Base-by-base conservation (phyloP, 2,888 invertebrate species). In the Drosophila neotestacea region DNA sequence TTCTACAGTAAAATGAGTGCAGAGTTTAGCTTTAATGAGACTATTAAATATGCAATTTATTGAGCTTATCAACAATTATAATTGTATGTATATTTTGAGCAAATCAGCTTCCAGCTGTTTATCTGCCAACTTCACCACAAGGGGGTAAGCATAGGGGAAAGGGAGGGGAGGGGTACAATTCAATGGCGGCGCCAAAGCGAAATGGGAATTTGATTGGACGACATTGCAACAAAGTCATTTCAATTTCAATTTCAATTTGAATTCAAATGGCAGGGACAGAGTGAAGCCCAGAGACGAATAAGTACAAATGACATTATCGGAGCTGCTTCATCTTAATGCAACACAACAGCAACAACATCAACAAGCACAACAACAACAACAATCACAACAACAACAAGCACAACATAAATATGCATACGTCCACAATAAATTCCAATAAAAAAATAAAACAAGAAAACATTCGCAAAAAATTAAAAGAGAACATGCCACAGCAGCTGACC, bases 191-290 rank as follows among this genome's bases (percentile, higher is more conserved):
- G 48, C n/a, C 39, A 52, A 51, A 41, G 41, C 41, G 36, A 74
- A 66, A 74, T 77, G 58, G 11, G 73, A 65, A 70, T 73, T 73
- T 70, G 70, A 77, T 77, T 77, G 77, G 58, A 70, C 81, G 83
- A 85, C 83, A 83, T 83, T 83, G 83, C 84, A 81, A 72, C 84
- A 83, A 86, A 83, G 84, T 83, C 86, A 83, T 86, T 83, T 85
- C 71, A 79, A 78, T 79, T 73, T 84, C 69, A 77, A 74, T 81
- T 82, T 67, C 68, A 74, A 72, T 77, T 77, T 65, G 58, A 60
- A 77, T 80, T 82, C 80, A 79, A 82, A 75, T 72, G 71, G 39
- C 64, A 70, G 56, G 39, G 51, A 73, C 48, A 61, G 47, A 66
- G 32, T 6, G 32, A 34, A 48, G 6, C 4, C n/a, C 11, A 32